Evolutionary conservation across 2,888 invertebrate genomes (phyloP), one percentile per base, ranked within the genome.

Genomic region (Lordiphosa fenestrarum): DNA sequence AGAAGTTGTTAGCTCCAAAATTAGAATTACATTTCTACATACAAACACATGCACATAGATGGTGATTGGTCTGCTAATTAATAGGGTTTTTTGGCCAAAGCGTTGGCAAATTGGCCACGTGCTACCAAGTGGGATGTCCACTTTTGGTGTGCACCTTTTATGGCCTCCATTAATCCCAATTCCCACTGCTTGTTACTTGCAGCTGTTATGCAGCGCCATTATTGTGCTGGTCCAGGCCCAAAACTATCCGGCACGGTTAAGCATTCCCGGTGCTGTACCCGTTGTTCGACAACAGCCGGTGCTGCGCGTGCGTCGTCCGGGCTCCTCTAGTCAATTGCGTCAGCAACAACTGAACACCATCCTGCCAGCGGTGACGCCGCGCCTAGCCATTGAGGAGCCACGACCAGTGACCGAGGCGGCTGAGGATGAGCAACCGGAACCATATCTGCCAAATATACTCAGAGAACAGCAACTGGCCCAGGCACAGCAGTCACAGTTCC

Each of bases 341-440:
- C 75, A 91, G 88, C 82, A 82, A 13, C 63, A 56, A 19, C 19
- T 19, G 10, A 73, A 73, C 13, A 30, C 60, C 7, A 41, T 91
- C 12, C 90, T 92, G 4, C 91, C 91, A 65, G 90, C 88, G 47
- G 89, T 77, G 23, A 83, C 83, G 46, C 87, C 86, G 7, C 84
- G 87, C 35, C 30, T 78, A 0, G 42, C 63, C 0, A 25, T 78
- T 6, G 90, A 90, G 37, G 90, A 90, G 50, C 82, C 92, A 10
- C 92, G 93, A 71, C 94, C 94, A 1, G 94, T 94, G 6, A 93
- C 93, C 0, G 94, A 94, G 88, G 92, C 93, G 71, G 91, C 91
- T 15, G 93, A 94, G 88, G 93, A 94, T 60, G 92, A 89, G 44
- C 72, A 89, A 40, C 91, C 92, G 48, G 91, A 91, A 60, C 90